Conservation (phyloP, 30 jellyfish, hydroid and myxozoan genomes). For the Aurelia sp. region DNA sequence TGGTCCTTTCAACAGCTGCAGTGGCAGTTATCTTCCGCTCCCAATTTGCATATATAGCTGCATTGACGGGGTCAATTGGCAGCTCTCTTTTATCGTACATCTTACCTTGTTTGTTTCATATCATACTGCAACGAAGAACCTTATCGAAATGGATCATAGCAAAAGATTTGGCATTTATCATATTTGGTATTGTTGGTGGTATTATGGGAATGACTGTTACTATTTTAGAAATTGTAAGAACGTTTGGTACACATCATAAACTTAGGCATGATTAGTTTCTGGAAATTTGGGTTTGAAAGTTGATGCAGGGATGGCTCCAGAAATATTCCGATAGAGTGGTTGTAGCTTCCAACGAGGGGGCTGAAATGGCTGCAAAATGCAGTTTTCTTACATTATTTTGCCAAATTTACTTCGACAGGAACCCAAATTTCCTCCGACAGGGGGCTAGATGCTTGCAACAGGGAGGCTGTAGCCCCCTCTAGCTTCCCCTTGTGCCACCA, state of each 20-base stretch:
- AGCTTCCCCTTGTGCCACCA: no score
- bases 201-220: slow-evolving; percentile 90
- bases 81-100: slow-evolving; percentile 91
- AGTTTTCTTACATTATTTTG: no score
- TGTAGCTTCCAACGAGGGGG: no score
- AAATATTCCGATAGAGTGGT: no score
- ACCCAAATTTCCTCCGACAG: no score
- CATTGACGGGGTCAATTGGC: slow-evolving; percentile 96
- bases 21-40: slow-evolving; percentile 90
- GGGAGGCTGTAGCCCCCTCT: no score
- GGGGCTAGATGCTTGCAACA: no score
- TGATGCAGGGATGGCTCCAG: no score
- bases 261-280: slow-evolving; percentile 15
- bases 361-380: no score
- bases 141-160: slow-evolving; percentile 65
- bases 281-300: not conserved
- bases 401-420: no score
- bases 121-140: slow-evolving; percentile 64
- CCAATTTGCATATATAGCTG: slow-evolving; percentile 96
- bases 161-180: slow-evolving; percentile 66
- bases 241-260: slow-evolving; percentile 77
- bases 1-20: slow-evolving; percentile 86
- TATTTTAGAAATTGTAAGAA: slow-evolving; percentile 68
- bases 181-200: slow-evolving; percentile 94
- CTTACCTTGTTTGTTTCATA: slow-evolving; percentile 92